Evolutionary conservation across 53 echinoderm and acorn worm species (phyloP).

Genomic region (Echinarachnius parma): DNA sequence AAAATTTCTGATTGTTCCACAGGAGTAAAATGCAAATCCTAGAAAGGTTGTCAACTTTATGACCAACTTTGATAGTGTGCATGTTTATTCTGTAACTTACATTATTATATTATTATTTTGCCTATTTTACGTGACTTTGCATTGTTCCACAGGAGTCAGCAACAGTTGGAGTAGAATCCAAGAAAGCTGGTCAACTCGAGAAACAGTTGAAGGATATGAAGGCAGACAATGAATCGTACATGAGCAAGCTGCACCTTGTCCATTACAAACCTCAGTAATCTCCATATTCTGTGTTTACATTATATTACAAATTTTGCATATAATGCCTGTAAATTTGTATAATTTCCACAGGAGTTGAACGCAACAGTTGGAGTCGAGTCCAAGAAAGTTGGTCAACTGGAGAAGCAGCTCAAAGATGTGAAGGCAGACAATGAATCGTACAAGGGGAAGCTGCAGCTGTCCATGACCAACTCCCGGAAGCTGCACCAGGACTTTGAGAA

Average conservation of each 20-base stretch:
- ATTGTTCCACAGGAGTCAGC: slow-evolving; percentile 8
- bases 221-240: slow-evolving; percentile 71
- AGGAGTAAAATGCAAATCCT: no score
- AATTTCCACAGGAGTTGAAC: neutral
- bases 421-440: slow-evolving; percentile 71
- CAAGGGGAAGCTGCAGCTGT: slow-evolving; percentile 72
- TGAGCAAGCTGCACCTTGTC: slow-evolving; percentile 77
- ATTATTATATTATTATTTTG: no score
- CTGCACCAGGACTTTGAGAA: slow-evolving; percentile 56
- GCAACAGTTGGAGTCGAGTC: neutral
- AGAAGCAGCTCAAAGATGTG: slow-evolving; percentile 49
- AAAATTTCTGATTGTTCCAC: no score
- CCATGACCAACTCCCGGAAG: slow-evolving; percentile 74
- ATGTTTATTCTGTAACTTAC: no score
- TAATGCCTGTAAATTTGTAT: no score
- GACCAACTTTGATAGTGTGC: no score
- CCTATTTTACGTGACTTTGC: no score
- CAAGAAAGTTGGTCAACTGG: slow-evolving; percentile 24
- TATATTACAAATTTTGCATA: no score
- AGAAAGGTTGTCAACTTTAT: no score
- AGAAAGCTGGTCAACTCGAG: slow-evolving; percentile 29
- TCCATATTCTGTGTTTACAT: no score
- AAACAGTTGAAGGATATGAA: slow-evolving; percentile 48
- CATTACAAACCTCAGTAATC: slow-evolving; percentile 71
- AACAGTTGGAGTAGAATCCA: neutral